Evolutionary conservation across 2,113 vertebrate genomes (phyloP), one percentile per base, ranked within the genome.

Genomic region (Pterocles orientalis): DNA sequence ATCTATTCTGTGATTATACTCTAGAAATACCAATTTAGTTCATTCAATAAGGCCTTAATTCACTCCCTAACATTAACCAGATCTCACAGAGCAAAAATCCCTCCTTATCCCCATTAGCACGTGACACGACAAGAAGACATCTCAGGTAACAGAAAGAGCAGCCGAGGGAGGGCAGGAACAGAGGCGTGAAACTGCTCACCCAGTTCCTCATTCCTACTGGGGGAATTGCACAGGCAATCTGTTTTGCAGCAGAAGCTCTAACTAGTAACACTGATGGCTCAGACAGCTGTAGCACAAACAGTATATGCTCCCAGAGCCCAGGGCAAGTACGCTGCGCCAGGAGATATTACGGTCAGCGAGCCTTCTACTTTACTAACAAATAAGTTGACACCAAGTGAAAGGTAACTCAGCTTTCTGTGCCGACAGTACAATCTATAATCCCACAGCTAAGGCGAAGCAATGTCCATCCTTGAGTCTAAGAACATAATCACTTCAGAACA

Each of bases 121-220:
- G 1, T 20, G 56, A 61, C 2, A 1, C 2, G 2, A 86, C 41
- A 72, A n/a, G 51, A 86, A 66, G 39, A 45, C 73, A 10, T 4
- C n/a, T 5, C 58, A 31, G 68, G 88, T 73, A 88, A 83, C 48
- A 79, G 73, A 85, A 90, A 78, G 68, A 58, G 76, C 68, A 88
- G 82, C 5, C 0, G 0, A 79, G 60, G 43, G 53, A 88, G 82
- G 82, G 80, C 76, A 92, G 90, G 71, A 61, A 54, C 2, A 3
- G 47, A 88, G 45, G 18, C 62, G 47, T 6, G 21, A 83, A 94
- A 92, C 24, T 64, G 73, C 56, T 43, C 56, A 14, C 43, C 29
- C 60, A 31, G 80, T 47, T 92, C 86, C 94, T 81, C 69, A 14
- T 57, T 70, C 43, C 53, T 73, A 45, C 34, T n/a, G 25, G 28